Evolutionary conservation across 2,797 vertebrate genomes (phyloP).

Genomic region (Pampus argenteus): DNA sequence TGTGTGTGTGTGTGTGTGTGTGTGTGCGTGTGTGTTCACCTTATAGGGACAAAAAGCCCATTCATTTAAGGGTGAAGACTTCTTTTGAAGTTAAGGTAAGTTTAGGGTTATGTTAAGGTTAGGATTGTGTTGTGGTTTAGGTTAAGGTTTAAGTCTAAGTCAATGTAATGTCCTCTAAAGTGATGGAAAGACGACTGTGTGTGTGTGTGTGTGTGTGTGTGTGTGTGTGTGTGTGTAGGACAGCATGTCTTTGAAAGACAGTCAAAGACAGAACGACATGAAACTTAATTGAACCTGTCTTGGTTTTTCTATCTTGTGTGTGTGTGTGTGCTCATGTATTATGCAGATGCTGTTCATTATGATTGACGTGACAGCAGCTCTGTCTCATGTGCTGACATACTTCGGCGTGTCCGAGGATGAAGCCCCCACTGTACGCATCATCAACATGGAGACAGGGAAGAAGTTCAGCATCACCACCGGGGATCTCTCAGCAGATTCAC

Average conservation of each 20-base stretch:
- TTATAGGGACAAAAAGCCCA: too few species aligned
- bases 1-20: constrained; percentile 20
- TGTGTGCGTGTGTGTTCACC: constrained; percentile 1
- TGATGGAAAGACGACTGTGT: too few species aligned
- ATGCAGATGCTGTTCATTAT: constrained; percentile 89
- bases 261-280: not conserved
- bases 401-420: constrained; percentile 84
- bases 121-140: too few species aligned
- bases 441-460: constrained; percentile 85
- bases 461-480: constrained; percentile 80
- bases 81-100: too few species aligned
- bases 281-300: not conserved
- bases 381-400: constrained; percentile 85
- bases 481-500: constrained; percentile 59
- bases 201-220: constrained; percentile 7
- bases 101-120: too few species aligned
- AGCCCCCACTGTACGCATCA: constrained; percentile 84
- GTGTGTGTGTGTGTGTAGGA: not conserved
- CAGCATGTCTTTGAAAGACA: not conserved
- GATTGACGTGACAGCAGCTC: constrained; percentile 81
- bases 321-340: constrained; percentile 35
- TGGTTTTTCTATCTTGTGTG: constrained; percentile 5
- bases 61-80: too few species aligned
- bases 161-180: too few species aligned
- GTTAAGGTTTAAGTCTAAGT: too few species aligned